These are phyloP conservation scores for Cossypha polioptera DNA, from an alignment of 2,797 vertebrate genomes.

Conservation along the genomic window DNA sequence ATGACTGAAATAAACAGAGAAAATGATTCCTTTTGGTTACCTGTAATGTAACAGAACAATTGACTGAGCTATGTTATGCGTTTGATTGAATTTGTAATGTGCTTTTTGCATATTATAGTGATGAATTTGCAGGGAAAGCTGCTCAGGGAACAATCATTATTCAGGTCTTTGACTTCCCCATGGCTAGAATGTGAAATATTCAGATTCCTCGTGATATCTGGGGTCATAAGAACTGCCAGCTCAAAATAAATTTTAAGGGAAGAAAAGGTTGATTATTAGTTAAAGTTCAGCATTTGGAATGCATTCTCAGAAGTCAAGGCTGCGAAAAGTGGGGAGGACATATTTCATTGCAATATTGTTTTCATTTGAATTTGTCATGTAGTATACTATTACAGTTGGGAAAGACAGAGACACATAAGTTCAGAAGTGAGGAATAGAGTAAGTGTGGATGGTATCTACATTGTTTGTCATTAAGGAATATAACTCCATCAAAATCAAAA, in stretches of 20 bases:
- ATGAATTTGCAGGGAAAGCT: neutral
- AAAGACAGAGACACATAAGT: neutral
- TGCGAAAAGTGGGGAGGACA: neutral
- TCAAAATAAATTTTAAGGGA: slow-evolving; percentile 1
- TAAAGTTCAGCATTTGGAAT: neutral
- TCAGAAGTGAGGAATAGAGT: neutral
- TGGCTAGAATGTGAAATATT: neutral
- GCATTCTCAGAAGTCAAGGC: neutral
- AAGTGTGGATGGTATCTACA: neutral
- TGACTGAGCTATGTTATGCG: neutral
- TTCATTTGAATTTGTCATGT: neutral
- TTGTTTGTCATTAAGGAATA: neutral
- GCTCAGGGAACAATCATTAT: neutral
- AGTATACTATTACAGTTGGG: neutral
- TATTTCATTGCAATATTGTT: neutral
- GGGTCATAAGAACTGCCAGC: neutral
- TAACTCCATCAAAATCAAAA: neutral
- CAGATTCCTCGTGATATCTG: neutral
- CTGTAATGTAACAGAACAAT: neutral
- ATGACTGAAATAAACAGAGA: neutral
- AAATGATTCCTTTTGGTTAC: neutral
- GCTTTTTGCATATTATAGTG: neutral
- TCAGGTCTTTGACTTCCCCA: neutral
- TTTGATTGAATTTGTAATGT: neutral
- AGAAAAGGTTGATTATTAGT: neutral